A percentile compares a stretch with the other conserved stretches of the same genome.
Conservation (phyloP, 2,888 invertebrate species). For the Gymnocheta viridis region DNA sequence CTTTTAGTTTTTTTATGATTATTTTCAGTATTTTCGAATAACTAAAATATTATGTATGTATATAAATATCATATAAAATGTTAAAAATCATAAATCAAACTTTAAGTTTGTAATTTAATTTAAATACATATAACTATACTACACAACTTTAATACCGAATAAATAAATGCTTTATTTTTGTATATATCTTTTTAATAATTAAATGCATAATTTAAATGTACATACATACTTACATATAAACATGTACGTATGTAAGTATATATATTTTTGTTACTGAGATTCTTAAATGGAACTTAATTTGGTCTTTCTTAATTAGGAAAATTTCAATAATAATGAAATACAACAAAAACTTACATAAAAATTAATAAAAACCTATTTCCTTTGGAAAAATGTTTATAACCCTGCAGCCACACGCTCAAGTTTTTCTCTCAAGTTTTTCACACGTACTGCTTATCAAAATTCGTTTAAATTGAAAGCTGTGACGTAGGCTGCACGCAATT, state of each 20-base stretch:
- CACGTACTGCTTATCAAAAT: too few relatives aligned
- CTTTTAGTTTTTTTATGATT: slow-evolving; percentile 22
- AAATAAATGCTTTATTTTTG: slow-evolving; percentile 53
- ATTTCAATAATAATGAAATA: slow-evolving; percentile 24
- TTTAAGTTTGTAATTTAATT: slow-evolving; percentile 27
- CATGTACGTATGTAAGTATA: not conserved
- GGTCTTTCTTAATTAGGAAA: slow-evolving; percentile 62
- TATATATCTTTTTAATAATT: slow-evolving; percentile 26
- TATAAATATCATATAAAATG: not conserved
- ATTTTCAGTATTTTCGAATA: slow-evolving; percentile 26
- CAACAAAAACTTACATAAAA: slow-evolving; percentile 18
- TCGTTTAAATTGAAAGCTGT: too few relatives aligned
- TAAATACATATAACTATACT: not conserved
- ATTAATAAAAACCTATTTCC: not conserved
- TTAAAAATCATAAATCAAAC: slow-evolving; percentile 37
- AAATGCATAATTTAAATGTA: slow-evolving; percentile 30
- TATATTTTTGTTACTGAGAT: slow-evolving; percentile 39
- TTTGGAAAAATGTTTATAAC: too few relatives aligned
- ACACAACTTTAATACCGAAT: slow-evolving; percentile 23
- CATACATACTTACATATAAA: not conserved
- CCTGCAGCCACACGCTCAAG: too few relatives aligned
- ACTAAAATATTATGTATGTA: slow-evolving; percentile 34
- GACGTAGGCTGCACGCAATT: too few relatives aligned
- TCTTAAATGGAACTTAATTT: slow-evolving; percentile 67
- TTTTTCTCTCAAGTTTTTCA: too few relatives aligned